Evolutionary conservation across 2,113 vertebrate genomes (phyloP).

Genomic region (Anolis carolinensis): DNA sequence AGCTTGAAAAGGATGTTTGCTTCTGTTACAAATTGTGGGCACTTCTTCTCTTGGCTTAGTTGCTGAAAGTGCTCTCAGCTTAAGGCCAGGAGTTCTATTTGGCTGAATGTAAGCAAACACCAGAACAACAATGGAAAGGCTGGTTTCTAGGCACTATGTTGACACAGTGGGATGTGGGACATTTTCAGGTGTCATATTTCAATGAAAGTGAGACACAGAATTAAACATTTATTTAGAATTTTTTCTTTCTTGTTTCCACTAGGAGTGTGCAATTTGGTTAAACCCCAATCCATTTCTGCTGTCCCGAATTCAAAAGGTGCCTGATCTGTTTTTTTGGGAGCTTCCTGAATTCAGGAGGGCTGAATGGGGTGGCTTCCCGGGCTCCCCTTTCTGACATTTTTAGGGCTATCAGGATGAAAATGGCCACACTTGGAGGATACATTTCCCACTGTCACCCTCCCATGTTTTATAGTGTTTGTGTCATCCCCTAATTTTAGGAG

Average conservation of each 20-base stretch:
- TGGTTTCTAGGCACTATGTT: conserved; percentile 28
- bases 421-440: no score
- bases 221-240: neutral
- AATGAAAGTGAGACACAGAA: neutral
- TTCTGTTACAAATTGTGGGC: conserved; percentile 37
- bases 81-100: conserved; percentile 50
- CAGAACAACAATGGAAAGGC: conserved; percentile 34
- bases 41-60: conserved; percentile 18
- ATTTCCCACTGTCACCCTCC: no score
- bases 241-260: neutral
- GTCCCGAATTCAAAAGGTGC: no score
- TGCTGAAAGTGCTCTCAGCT: conserved; percentile 25
- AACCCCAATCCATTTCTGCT: no score
- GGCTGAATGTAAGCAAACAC: conserved; percentile 40
- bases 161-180: neutral
- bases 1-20: conserved; percentile 17
- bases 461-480: no score
- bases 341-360: no score
- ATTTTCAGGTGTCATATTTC: neutral
- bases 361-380: no score
- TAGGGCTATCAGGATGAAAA: no score
- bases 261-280: no score
- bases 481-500: no score
- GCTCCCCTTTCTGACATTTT: no score
- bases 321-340: no score